phyloP scores from a whole-genome alignment of 2,888 invertebrate genomes.

The Unio delphinus region DNA sequence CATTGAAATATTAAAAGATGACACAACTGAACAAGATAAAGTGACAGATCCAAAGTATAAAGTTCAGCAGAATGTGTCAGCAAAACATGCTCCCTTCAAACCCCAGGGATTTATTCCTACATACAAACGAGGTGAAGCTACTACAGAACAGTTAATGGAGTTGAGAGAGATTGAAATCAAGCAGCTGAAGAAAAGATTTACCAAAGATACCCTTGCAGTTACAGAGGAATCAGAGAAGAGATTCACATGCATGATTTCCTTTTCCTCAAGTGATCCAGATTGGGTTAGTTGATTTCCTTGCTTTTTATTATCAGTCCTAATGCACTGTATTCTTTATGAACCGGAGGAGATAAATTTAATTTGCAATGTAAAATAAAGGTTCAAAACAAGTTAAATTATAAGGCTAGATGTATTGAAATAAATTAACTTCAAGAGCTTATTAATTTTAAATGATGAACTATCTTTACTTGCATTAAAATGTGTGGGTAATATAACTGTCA shows the following conservation, averaged over 20 bases:
- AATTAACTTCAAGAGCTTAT: no score
- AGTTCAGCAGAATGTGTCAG: neutral
- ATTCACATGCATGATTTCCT: conserved; percentile 37
- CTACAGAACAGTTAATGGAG: conserved; percentile 36
- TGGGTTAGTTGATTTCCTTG: conserved; percentile 57
- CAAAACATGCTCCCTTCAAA: neutral
- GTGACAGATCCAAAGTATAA: neutral
- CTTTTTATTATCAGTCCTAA: no score
- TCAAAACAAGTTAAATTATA: no score
- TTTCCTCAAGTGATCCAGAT: conserved; percentile 65
- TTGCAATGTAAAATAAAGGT: no score
- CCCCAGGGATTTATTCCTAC: conserved; percentile 16
- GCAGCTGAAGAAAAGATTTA: conserved; percentile 60
- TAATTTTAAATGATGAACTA: no score
- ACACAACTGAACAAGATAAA: neutral
- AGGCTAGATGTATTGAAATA: no score
- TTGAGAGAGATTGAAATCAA: conserved; percentile 56
- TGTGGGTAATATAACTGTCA: no score
- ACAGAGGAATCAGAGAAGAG: conserved; percentile 37
- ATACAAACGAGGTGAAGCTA: conserved; percentile 30
- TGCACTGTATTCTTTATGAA: no score
- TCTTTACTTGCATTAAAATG: no score
- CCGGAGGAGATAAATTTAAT: no score
- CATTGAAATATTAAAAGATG: neutral
- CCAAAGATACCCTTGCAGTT: conserved; percentile 39